phyloP scores from a whole-genome alignment of 1,140 invertebrate genomes.

The Artemia franciscana region DNA sequence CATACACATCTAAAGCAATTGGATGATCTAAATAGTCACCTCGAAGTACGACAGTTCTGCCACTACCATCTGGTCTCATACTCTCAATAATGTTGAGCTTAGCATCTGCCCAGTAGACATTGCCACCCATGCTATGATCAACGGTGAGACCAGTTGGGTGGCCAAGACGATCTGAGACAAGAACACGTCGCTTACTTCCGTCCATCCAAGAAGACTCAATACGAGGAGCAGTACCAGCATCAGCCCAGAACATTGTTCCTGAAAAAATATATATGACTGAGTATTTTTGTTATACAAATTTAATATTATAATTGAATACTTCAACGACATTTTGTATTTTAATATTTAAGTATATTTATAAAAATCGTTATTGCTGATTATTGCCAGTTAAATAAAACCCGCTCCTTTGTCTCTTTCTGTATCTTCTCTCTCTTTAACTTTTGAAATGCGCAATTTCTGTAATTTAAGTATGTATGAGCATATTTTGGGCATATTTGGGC shows the following conservation, averaged over 20 bases:
- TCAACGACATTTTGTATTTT: no score
- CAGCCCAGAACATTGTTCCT: constrained; percentile 70
- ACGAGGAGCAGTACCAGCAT: constrained; percentile 45
- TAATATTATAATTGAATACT: no score
- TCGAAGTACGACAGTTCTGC: constrained; percentile 42
- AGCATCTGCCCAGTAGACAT: constrained; percentile 83
- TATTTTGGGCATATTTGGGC: no score
- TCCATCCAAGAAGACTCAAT: constrained; percentile 90
- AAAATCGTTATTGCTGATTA: no score
- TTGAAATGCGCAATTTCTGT: no score
- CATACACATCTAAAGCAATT: constrained; percentile 73
- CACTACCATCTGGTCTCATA: constrained; percentile 56
- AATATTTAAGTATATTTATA: no score
- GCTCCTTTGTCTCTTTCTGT: no score
- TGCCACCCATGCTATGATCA: constrained; percentile 66
- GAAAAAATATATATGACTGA: constrained; percentile 13
- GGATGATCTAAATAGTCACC: constrained; percentile 52
- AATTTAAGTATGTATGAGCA: no score
- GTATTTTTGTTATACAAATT: no score
- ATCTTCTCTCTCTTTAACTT: no score
- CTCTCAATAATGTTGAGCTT: constrained; percentile 82
- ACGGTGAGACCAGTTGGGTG: constrained; percentile 68
- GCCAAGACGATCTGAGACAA: constrained; percentile 52
- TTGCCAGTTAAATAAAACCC: no score
- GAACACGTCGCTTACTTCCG: constrained; percentile 50